phyloP scores from a whole-genome alignment of 2,113 vertebrate genomes.

The Limanda limanda region DNA sequence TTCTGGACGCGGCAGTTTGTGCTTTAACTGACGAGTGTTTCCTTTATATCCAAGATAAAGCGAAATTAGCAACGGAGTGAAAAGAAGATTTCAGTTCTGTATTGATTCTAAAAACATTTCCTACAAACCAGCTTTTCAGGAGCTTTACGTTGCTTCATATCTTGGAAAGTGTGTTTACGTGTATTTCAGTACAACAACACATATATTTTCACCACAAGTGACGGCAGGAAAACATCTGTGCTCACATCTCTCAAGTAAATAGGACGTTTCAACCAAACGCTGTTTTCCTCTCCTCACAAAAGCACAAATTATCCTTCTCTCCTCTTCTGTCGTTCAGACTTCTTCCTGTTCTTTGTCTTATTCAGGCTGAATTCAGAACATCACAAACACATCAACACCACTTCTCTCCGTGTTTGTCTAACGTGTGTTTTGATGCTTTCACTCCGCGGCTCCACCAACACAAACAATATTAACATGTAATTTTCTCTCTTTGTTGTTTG shows the following conservation, averaged over 20 bases:
- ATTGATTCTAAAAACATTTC: no score
- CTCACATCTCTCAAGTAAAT: conserved; percentile 25
- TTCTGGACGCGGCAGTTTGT: no score
- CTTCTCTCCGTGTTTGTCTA: conserved; percentile 15
- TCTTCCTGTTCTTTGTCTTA: conserved; percentile 3
- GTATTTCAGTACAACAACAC: no score
- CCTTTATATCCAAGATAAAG: no score
- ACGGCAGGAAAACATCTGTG: no score
- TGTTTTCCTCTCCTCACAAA: conserved; percentile 12
- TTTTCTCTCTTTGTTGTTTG: conserved; percentile 33
- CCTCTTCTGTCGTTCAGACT: conserved; percentile 14
- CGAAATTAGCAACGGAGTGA: no score
- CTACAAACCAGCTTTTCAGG: not conserved
- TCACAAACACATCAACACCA: conserved; percentile 37
- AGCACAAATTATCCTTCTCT: conserved; percentile 7
- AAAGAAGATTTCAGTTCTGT: no score
- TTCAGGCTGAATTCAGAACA: conserved; percentile 10
- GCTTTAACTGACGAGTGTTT: no score
- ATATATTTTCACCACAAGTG: no score
- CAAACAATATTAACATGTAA: conserved; percentile 46
- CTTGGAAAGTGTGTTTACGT: no score
- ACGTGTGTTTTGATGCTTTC: conserved; percentile 42
- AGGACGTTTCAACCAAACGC: conserved; percentile 7
- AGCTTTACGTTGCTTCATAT: not conserved
- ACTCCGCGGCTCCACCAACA: conserved; percentile 20